Evolutionary conservation across 2,888 invertebrate species (phyloP).

Genomic region (Lasioglossum morio): DNA sequence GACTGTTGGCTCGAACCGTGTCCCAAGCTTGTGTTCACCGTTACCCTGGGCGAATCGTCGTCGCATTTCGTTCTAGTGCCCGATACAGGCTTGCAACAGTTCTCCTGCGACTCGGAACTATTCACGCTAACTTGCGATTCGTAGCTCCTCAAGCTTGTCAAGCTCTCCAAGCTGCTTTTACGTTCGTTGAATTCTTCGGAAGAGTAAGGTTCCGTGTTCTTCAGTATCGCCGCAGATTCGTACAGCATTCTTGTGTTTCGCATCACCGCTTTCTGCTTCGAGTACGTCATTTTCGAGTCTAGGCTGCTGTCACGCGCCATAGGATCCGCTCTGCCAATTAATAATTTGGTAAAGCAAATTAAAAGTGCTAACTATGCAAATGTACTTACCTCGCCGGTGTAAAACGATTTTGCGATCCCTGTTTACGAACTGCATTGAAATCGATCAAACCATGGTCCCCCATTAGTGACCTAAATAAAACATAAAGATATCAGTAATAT

Average conservation of each 20-base stretch:
- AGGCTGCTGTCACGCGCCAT: constrained; percentile 74
- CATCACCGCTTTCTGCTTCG: constrained; percentile 79
- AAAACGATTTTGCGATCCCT: constrained; percentile 71
- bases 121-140: constrained; percentile 85
- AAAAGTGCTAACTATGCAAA: no score
- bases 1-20: constrained; percentile 76
- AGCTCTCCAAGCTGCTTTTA: constrained; percentile 86
- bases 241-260: constrained; percentile 82
- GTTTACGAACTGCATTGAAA: constrained; percentile 60
- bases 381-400: constrained; percentile 53
- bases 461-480: constrained; percentile 45
- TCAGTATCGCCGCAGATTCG: constrained; percentile 82
- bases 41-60: constrained; percentile 75
- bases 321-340: constrained; percentile 78
- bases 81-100: constrained; percentile 79
- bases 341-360: neutral
- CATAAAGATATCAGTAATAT: constrained; percentile 25
- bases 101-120: constrained; percentile 80
- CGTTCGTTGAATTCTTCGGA: constrained; percentile 81
- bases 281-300: constrained; percentile 81
- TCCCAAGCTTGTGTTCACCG: constrained; percentile 71
- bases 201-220: constrained; percentile 72
- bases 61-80: constrained; percentile 80
- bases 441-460: constrained; percentile 65
- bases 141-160: constrained; percentile 85